Evolutionary conservation across 2,888 invertebrate species (phyloP).

Genomic region (Horisme vitalbata): DNA sequence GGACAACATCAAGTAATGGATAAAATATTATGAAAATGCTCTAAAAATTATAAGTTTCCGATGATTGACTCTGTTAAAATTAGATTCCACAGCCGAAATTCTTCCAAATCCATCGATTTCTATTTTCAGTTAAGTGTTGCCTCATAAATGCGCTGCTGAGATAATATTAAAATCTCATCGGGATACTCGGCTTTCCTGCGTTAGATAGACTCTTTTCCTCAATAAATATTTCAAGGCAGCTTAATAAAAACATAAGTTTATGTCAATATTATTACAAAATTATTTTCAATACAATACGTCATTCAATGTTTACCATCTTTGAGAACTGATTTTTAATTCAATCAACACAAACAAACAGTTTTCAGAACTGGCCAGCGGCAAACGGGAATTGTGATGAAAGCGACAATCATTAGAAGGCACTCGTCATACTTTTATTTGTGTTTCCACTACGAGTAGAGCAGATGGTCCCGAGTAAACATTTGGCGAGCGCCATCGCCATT

Average conservation of each 20-base stretch:
- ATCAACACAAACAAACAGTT: conserved; percentile 6
- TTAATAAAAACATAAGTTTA: neutral
- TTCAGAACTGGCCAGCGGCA: conserved; percentile 5
- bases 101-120: conserved; percentile 20
- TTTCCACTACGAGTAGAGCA: conserved; percentile 20
- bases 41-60: too few relatives aligned
- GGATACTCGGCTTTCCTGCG: conserved; percentile 29
- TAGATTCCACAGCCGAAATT: too few relatives aligned
- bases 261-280: too few relatives aligned
- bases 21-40: too few relatives aligned
- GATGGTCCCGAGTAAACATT: conserved; percentile 28
- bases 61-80: too few relatives aligned
- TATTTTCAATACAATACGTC: neutral
- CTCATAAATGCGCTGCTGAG: conserved; percentile 26
- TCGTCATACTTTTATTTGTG: conserved; percentile 18
- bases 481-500: conserved; percentile 28
- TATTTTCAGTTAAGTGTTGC: conserved; percentile 30
- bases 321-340: neutral
- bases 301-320: neutral
- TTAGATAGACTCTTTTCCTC: conserved; percentile 22
- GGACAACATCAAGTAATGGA: too few relatives aligned
- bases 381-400: conserved; percentile 14
- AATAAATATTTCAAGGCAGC: conserved; percentile 27
- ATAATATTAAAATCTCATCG: conserved; percentile 30
- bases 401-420: conserved; percentile 12